Base-by-base conservation (phyloP, 2,888 invertebrate species). In the Tolmerus cingulatus region DNA sequence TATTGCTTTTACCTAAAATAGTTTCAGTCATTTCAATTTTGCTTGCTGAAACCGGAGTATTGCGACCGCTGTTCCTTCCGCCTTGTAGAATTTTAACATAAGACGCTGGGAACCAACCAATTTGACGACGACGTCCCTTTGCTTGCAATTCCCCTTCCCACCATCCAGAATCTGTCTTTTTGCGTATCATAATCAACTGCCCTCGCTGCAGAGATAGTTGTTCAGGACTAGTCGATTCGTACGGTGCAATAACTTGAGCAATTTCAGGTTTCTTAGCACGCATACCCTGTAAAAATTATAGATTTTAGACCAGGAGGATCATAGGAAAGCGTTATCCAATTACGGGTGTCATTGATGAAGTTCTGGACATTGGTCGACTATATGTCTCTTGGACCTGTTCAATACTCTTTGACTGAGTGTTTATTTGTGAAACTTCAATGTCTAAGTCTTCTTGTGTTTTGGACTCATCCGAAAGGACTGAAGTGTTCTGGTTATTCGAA, bases 81-180 rank as follows among this genome's bases (percentile, higher is more conserved):
- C 95, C 94, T 14, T 95, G 94, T 87, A 96, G 94, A 27, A 96
- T 92, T 94, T 98, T 98, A 9, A 99, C 98, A 91, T 99, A 99
- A 88, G 97, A 98, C 37, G 99, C 99, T 0, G 99, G 99, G 93
- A 99, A 99, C 99, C 99, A 99, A 2, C 99, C 99, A 51, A 98
- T 95, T 93, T 98, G 98, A 51, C 97, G 93, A 91, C 97, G 97
- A 90, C 97, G 95, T 0, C 98, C 98, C 91, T 96, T 96, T 2
- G 95, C 98, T 93, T 98, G 98, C 74, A 99, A 93, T 93, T 99
- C 99, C 1, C 99, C 99, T 93, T 99, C 99, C 99, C 99, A 99
- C 99, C 99, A 99, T 27, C 99, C 99, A 79, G 97, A 97, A 90
- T 97, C 96, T 0, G 98, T 98, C 92, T 98, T 99, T 93, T 99